phyloP scores from a whole-genome alignment of 2,113 vertebrate species.

The Delphinus delphis region DNA sequence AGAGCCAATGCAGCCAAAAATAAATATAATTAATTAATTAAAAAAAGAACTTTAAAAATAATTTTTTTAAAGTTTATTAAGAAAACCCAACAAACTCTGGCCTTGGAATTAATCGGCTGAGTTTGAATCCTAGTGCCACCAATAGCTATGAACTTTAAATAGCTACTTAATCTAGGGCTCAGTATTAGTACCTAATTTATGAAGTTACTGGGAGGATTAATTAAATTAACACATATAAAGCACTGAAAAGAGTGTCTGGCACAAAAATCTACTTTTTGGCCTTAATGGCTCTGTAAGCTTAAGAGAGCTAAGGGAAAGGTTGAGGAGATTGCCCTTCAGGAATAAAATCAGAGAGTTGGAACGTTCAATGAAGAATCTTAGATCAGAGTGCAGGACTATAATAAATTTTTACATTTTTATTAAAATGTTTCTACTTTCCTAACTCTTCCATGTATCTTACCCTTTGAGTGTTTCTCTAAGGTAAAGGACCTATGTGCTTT shows the following conservation, averaged over 20 bases:
- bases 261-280: slow-evolving; percentile 43
- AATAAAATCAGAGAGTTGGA: neutral
- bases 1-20: too few species aligned
- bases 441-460: neutral
- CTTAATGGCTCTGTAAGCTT: neutral
- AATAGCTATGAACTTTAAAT: neutral
- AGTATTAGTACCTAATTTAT: slow-evolving; percentile 43
- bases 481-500: neutral
- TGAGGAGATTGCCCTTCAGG: neutral
- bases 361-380: neutral
- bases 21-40: too few species aligned
- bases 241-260: neutral
- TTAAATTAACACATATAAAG: slow-evolving; percentile 4
- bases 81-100: neutral
- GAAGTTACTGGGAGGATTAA: slow-evolving; percentile 46
- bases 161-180: slow-evolving; percentile 11
- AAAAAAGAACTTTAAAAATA: too few species aligned
- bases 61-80: too few species aligned
- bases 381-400: neutral
- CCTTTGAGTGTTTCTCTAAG: neutral
- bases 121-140: slow-evolving; percentile 3
- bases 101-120: slow-evolving; percentile 8
- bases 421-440: neutral
- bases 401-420: neutral
- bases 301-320: neutral